Base-by-base conservation (phyloP, 35 echinoderm and acorn worm species). In the Amphiura filiformis region DNA sequence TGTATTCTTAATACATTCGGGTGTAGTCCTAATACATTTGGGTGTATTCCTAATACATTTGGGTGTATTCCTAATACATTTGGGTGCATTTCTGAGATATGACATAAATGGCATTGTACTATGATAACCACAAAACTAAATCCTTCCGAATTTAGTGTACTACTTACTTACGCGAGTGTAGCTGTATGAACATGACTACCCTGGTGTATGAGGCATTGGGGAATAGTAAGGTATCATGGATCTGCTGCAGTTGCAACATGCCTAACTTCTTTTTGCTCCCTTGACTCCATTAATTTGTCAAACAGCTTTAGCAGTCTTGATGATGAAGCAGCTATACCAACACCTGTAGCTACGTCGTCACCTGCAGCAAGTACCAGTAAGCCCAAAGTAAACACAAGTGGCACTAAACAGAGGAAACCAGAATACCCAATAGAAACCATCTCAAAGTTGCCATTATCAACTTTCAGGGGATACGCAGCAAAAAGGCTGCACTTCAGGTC, bases 171-270 rank as follows among this genome's bases (percentile, higher is more conserved):
- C n/a, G n/a, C n/a, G n/a, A n/a, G n/a, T n/a, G n/a, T n/a, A n/a
- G n/a, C n/a, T 89, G 78, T 32, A 89, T 89, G 80, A 75, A 76
- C 70, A 89, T 89, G 65, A 70, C 38, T 32, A 89, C 80, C 34
- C 32, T 83, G 17, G 57, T 82, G 35, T 89, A 83, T 39, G 88
- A 83, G 38, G 88, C 79, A 11, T 75, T 89, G 79, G 88, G 88
- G n/a, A n/a, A n/a, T n/a, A n/a, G n/a, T n/a, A n/a, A n/a, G n/a
- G n/a, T n/a, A n/a, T n/a, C n/a, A n/a, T 89, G 88, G 88, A 89
- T 76, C 30, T 89, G 79, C 33, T 89, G 88, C 64, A 89, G 39
- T 35, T 89, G 88, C 39, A 70, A 49, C 39, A 75, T 89, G 88
- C 88, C 79, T 34, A 89, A 89, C 22, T 88, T 88, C 86, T 1